Base-by-base conservation (phyloP, 2,888 invertebrate genomes). In the Pollenia amentaria region DNA sequence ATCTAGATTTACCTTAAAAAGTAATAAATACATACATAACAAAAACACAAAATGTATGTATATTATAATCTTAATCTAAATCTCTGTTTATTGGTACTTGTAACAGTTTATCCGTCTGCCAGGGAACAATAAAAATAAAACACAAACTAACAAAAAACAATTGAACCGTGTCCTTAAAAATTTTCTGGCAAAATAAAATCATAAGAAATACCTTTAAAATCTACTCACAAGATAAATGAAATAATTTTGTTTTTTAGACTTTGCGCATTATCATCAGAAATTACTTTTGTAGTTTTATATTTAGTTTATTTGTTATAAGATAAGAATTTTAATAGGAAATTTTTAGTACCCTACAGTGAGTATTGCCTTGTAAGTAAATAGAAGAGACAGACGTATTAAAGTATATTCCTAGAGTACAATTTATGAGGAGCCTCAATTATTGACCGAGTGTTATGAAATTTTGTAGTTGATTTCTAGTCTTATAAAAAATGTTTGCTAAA, bases 41-140 rank as follows among this genome's bases (percentile, higher is more conserved):
- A 46, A 67, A 51, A 53, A 48, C 46, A 57, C 69, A 78, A 69
- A 60, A 78, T 69, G 21, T 57, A 78, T 69, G 21, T 57, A 48
- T 48, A 46, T 77, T 55, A 67, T 38, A 38, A 48, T 55, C 67
- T 46, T 46, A 38, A 57, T 40, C 12, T 46, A 57, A 57, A 67
- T 67, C 48, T 69, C 38, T 48, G 65, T 46, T 57, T 55, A 44
- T 77, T 67, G 7, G 9, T 16, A 44, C 55, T 44, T 53, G 12
- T 18, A 7, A 29, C n/a, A 38, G 76, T 44, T 46, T 65, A 29
- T 55, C n/a, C 44, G 77, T 38, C 46, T 67, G 53, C 11, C 46
- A n/a, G 12, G 40, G 3, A 67, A 67, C 12, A 57, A 12, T 1
- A 69, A 42, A 76, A n/a, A 1, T 29, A 29, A 3, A 3, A 29